Conservation (phyloP, 2,797 vertebrate species). For the Macropus fuliginosus region DNA sequence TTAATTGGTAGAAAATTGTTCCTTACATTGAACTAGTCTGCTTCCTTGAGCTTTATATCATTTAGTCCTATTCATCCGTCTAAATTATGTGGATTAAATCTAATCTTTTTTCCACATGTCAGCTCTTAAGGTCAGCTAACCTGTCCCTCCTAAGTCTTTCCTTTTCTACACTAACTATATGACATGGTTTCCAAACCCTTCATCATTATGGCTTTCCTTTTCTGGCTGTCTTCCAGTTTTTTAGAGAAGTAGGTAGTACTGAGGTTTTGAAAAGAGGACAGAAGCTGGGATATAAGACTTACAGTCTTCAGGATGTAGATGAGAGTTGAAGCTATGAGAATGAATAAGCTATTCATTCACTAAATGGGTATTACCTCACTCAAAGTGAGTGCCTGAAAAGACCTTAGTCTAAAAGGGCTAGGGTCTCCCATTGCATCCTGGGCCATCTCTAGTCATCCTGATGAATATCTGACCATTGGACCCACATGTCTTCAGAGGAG, state of each 20-base stretch:
- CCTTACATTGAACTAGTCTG: neutral
- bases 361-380: too few species aligned
- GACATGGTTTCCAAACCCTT: neutral
- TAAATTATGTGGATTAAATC: neutral
- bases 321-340: slow-evolving; percentile 12
- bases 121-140: neutral
- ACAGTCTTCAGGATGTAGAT: slow-evolving; percentile 13
- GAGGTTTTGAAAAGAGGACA: neutral
- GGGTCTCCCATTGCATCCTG: too few species aligned
- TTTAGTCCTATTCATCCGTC: neutral
- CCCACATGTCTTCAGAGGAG: too few species aligned
- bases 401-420: too few species aligned
- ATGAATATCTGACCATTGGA: too few species aligned
- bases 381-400: too few species aligned
- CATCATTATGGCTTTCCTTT: neutral
- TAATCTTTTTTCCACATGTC: neutral
- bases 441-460: too few species aligned
- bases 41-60: neutral
- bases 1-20: neutral
- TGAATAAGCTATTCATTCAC: neutral
- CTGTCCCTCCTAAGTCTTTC: neutral
- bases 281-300: neutral
- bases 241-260: neutral
- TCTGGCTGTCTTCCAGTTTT: neutral
- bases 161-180: neutral